Evolutionary conservation across 2,888 invertebrate species (phyloP).

Genomic region (Athalia rosae): DNA sequence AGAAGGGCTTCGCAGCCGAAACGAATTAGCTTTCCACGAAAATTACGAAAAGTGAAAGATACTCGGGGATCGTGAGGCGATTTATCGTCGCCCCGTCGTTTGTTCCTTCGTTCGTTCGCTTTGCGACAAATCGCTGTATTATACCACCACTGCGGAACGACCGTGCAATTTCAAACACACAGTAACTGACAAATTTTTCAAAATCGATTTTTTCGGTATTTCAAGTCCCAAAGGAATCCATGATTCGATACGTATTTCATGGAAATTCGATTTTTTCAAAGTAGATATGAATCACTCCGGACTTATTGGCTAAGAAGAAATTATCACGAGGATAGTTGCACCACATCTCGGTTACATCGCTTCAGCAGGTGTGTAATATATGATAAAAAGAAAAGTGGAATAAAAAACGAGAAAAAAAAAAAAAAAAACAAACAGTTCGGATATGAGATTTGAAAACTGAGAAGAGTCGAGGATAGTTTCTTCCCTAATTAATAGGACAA

Average conservation of each 20-base stretch:
- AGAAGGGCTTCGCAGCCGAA: slow-evolving; percentile 19
- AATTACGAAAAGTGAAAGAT: slow-evolving; percentile 43
- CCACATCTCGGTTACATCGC: too few relatives aligned
- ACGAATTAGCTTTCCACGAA: slow-evolving; percentile 37
- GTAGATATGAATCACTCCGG: too few relatives aligned
- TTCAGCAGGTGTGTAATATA: neutral
- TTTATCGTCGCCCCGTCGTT: slow-evolving; percentile 24
- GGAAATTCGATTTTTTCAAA: too few relatives aligned
- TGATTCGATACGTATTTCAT: too few relatives aligned
- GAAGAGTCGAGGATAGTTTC: neutral
- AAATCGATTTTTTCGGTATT: too few relatives aligned
- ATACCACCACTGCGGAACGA: neutral
- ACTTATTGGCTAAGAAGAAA: too few relatives aligned
- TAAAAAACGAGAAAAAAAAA: neutral
- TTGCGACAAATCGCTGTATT: slow-evolving; percentile 31
- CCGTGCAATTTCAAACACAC: too few relatives aligned
- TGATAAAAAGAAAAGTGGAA: neutral
- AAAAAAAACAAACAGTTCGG: neutral
- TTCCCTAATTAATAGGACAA: slow-evolving; percentile 38
- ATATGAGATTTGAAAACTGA: slow-evolving; percentile 18
- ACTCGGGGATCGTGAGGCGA: slow-evolving; percentile 35
- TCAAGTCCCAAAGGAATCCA: too few relatives aligned
- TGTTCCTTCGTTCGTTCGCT: slow-evolving; percentile 13
- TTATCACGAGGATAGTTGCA: too few relatives aligned
- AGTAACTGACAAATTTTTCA: too few relatives aligned